Conservation (phyloP, 2,113 vertebrate genomes). For the Acinonyx jubatus region DNA sequence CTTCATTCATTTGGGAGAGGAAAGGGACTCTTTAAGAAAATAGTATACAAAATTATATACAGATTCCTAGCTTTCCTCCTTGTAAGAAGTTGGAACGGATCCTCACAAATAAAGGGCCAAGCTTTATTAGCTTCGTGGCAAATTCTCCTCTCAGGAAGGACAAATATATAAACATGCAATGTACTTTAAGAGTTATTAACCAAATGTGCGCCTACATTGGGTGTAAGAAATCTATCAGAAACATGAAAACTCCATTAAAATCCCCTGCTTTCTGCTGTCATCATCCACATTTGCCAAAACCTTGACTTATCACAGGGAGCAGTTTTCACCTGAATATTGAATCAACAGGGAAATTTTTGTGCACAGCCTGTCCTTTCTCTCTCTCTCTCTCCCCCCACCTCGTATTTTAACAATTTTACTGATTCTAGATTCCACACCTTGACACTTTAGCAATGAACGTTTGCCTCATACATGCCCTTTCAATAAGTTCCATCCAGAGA, state of each 20-base stretch:
- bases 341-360: constrained; percentile 41
- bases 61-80: background rate
- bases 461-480: background rate
- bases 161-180: background rate
- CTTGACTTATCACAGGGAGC: background rate
- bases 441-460: background rate
- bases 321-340: constrained; percentile 59
- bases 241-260: background rate
- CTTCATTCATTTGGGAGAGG: background rate
- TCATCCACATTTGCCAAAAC: background rate
- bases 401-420: background rate
- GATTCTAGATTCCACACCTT: background rate
- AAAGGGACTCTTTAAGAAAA: background rate
- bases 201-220: background rate
- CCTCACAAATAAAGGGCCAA: background rate
- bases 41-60: background rate
- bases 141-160: background rate
- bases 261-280: background rate
- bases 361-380: background rate
- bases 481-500: background rate
- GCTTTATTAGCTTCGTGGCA: background rate
- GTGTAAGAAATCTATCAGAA: constrained; percentile 38
- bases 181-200: constrained; percentile 25
- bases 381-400: background rate
- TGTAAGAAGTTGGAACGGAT: background rate